Conservation (phyloP, 1,140 invertebrate species). For the Branchinecta lindahli region DNA sequence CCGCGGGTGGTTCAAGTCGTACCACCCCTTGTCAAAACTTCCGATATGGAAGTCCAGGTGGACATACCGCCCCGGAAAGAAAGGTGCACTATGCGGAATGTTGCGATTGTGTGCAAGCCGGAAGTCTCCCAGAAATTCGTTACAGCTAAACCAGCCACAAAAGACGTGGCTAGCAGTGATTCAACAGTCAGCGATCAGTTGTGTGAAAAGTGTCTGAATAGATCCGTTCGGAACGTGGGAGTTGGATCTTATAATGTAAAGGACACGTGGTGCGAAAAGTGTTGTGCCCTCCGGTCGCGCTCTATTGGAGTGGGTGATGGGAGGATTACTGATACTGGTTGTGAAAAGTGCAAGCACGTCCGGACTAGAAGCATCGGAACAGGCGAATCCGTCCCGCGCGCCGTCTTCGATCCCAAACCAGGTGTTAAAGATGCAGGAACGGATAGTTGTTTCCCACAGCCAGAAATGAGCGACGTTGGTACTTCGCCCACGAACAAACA, state of each 20-base stretch:
- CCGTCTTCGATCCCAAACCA: not conserved
- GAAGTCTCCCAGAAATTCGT: conserved; percentile 18
- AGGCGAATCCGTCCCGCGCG: not conserved
- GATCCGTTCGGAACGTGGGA: conserved; percentile 31
- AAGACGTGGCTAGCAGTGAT: conserved; percentile 35
- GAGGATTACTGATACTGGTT: conserved; percentile 23
- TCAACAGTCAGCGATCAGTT: conserved; percentile 32
- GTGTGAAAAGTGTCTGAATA: conserved; percentile 36
- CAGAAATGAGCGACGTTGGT: not conserved
- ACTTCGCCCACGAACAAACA: not conserved
- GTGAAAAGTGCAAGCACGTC: conserved; percentile 17
- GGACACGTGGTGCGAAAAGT: conserved; percentile 21
- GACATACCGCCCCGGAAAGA: not conserved
- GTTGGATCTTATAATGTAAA: conserved; percentile 27
- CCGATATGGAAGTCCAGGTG: not conserved
- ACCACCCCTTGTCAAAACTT: not conserved
- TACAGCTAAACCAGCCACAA: conserved; percentile 30
- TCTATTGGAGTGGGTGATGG: conserved; percentile 30
- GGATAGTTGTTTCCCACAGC: not conserved
- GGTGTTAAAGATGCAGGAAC: not conserved
- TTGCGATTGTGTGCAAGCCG: not conserved
- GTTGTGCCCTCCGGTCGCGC: conserved; percentile 24
- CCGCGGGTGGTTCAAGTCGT: not conserved
- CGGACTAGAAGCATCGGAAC: conserved; percentile 16
- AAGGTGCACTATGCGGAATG: not conserved